These are phyloP conservation scores for Passerina amoena DNA, from an alignment of 2,113 vertebrate genomes.

Conservation along the genomic window DNA sequence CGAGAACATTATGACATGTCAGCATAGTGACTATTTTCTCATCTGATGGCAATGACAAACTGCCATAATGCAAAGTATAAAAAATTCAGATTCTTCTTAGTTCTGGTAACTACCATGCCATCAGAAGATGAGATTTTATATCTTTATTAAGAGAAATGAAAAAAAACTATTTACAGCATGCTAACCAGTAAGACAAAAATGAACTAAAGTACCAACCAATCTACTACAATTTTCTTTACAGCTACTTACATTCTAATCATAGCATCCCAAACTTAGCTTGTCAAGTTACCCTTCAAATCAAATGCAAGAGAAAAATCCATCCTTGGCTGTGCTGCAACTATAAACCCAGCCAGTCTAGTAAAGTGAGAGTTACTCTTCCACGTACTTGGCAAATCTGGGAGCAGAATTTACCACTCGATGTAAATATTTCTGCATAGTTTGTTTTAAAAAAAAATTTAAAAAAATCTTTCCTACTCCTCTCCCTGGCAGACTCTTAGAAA, in stretches of 20 bases:
- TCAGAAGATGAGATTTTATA: neutral
- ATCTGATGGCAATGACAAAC: neutral
- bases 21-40: neutral
- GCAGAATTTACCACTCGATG: conserved; percentile 7
- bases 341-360: conserved; percentile 2
- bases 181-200: neutral
- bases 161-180: neutral
- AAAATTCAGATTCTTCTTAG: neutral
- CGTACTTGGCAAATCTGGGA: conserved; percentile 32
- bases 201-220: neutral
- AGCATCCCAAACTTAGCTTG: neutral
- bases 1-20: neutral
- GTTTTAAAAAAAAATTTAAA: neutral
- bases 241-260: neutral
- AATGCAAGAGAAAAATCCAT: conserved; percentile 4
- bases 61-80: neutral
- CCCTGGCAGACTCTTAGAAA: conserved; percentile 50
- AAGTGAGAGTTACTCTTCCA: conserved; percentile 46
- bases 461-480: conserved; percentile 14
- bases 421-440: conserved; percentile 63
- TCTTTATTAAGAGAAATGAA: neutral
- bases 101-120: neutral
- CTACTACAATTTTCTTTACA: neutral
- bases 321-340: conserved; percentile 2
- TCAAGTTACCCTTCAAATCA: conserved; percentile 27